Conservation (phyloP, 2,888 invertebrate genomes). For the Dusona sp. region DNA sequence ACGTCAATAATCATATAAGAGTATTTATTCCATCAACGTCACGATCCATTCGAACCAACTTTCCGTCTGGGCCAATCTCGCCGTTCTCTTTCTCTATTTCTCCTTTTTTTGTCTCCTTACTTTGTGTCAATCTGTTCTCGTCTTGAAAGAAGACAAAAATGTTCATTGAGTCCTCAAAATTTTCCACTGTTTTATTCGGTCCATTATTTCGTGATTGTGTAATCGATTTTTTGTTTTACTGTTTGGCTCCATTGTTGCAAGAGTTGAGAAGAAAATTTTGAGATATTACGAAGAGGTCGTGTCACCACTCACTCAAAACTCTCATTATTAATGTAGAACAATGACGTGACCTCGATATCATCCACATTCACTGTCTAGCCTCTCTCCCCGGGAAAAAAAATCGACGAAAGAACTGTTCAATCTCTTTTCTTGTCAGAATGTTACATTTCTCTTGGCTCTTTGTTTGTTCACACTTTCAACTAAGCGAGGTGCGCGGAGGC, state of each 20-base stretch:
- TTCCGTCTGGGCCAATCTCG: constrained; percentile 39
- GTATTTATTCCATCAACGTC: constrained; percentile 45
- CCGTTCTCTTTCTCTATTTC: not conserved
- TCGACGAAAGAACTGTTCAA: constrained; percentile 13
- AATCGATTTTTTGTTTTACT: not conserved
- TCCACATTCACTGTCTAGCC: constrained; percentile 7
- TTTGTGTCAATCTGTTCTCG: not conserved
- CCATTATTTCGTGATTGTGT: constrained; percentile 17
- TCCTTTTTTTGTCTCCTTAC: not conserved
- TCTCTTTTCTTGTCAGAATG: constrained; percentile 19
- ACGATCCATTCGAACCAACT: constrained; percentile 42
- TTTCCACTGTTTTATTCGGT: not conserved
- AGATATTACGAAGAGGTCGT: not conserved
- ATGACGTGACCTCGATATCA: constrained; percentile 55
- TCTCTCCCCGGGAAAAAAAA: constrained; percentile 34
- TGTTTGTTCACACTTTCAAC: constrained; percentile 10
- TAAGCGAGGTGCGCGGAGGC: constrained; percentile 2
- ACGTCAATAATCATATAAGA: constrained; percentile 54
- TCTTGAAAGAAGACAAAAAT: not conserved
- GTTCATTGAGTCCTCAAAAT: not conserved
- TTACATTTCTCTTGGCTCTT: constrained; percentile 13
- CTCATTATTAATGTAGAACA: constrained; percentile 61
- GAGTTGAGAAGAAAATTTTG: not conserved
- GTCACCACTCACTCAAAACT: constrained; percentile 21
- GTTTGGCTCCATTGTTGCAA: not conserved